phyloP scores from a whole-genome alignment of 2,888 invertebrate genomes.

The Suillia variegata region DNA sequence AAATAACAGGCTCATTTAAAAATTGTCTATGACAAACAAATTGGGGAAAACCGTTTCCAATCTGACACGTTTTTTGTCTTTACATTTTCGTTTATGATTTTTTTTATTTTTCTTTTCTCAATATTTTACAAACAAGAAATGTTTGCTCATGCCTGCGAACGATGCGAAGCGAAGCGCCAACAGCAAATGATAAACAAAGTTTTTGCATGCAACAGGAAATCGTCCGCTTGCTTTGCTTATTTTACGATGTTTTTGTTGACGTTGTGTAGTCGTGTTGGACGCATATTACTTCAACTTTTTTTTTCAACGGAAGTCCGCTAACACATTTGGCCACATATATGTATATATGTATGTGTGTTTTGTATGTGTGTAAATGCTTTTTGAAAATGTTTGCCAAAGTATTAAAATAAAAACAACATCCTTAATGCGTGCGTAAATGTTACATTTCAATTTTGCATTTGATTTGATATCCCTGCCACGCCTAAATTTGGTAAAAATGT shows the following conservation, averaged over 20 bases:
- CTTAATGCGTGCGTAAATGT: constrained; percentile 52
- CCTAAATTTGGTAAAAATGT: constrained; percentile 45
- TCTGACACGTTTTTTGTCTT: too few species aligned
- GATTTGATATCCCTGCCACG: constrained; percentile 36
- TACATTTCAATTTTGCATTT: constrained; percentile 50
- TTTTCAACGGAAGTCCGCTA: neutral
- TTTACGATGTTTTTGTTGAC: neutral
- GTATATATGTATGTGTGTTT: neutral
- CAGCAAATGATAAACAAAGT: too few species aligned
- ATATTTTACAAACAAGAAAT: too few species aligned
- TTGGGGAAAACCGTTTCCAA: too few species aligned
- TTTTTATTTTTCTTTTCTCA: too few species aligned
- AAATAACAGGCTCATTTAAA: too few species aligned
- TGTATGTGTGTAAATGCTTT: neutral
- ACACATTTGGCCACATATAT: neutral
- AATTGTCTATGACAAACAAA: too few species aligned
- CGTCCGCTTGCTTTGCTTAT: neutral
- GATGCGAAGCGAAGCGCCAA: too few species aligned
- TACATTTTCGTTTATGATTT: too few species aligned
- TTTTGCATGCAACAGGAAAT: neutral
- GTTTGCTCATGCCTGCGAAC: neutral
- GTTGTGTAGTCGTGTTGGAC: neutral
- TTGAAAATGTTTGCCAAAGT: neutral
- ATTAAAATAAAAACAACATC: constrained; percentile 28
- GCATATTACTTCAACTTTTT: neutral